Evolutionary conservation across 1,140 invertebrate genomes (phyloP), one percentile per base, ranked within the genome.

Genomic region (Drosophila nebulosa): DNA sequence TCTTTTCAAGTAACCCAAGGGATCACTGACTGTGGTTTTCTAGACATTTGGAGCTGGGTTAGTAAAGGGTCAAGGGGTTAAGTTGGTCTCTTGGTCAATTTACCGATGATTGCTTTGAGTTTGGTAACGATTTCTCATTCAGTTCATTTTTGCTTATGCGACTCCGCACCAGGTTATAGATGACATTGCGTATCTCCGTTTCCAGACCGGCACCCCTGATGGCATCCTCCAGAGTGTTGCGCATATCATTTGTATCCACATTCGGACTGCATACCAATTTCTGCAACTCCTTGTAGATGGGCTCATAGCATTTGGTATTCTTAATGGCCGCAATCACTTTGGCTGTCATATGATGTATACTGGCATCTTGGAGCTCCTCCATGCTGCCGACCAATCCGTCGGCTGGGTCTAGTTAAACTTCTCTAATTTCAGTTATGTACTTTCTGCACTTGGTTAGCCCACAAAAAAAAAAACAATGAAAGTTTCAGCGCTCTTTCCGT

Each of bases 121-220:
- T 22, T 7, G 18, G 26, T n/a, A 9, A 51, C 6, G 65, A 62
- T 55, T 90, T 90, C 2, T 75, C 56, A 21, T 89, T 79, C n/a
- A 71, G 24, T 7, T 46, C 39, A 21, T 21, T 46, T 10, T 66
- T 78, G 35, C 71, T 51, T 0, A 77, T 24, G 55, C 80, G 69
- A 63, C 70, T 90, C 30, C 95, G 93, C 14, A 95, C 92, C 94
- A 96, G 96, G 86, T 97, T 95, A 91, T 95, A 97, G 18, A 97
- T 95, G 22, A 96, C 96, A 77, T 97, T 97, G 73, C 95, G 93
- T 39, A 97, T 93, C 88, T 96, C 95, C 9, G 94, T 96, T 90
- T 97, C 96, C 63, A 97, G 92, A 32, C 95, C 96, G 68, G 94
- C 95, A 61, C 93, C 93, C 91, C 95, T 96, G 89, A 97, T 94